Base-by-base conservation (phyloP, 2,888 invertebrate genomes). In the Drosophila kokeensis region DNA sequence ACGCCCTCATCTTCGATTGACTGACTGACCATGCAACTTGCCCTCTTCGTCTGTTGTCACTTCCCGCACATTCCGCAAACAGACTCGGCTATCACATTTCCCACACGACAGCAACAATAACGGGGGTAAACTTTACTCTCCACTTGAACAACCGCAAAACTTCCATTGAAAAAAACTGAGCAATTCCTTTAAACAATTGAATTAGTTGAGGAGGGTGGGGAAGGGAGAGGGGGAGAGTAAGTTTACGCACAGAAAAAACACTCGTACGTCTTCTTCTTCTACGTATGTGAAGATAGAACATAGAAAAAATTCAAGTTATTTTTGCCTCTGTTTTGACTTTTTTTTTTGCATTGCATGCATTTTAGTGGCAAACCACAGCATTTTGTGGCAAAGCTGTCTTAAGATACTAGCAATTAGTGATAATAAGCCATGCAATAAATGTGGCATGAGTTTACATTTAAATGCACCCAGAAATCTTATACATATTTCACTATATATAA, bases 31-130 rank as follows among this genome's bases (percentile, higher is more conserved):
- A 61, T 70, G 48, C 54, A 68, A 71, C 66, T 69, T 40, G 54
- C 30, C n/a, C n/a, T 27, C 54, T 29, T 27, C 29, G n/a, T 29
- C 13, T 38, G 18, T 54, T 42, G 57, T 62, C 52, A 65, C 79
- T 75, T 75, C 79, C 83, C 84, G 79, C 80, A 80, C 84, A 83
- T 84, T 87, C 80, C 76, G 55, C 66, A 73, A 62, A 64, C 58
- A 59, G n/a, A 73, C 63, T 74, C 59, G 38, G 50, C 65, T 62
- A 62, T 84, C 69, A 52, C 66, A 75, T 83, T 83, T 77, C 86
- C 64, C 8, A 38, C 57, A 24, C 24, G 18, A 18, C 32, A 27
- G 64, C 66, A 61, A 69, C 48, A 54, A 57, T 21, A 54, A 75
- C 58, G 24, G 15, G 45, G 15, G 15, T 45, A 45, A 45, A 24